A percentile compares a stretch with the other conserved stretches of the same genome.
Conservation (phyloP, 1,140 invertebrate species). For the Philotrypesis tridentata region DNA sequence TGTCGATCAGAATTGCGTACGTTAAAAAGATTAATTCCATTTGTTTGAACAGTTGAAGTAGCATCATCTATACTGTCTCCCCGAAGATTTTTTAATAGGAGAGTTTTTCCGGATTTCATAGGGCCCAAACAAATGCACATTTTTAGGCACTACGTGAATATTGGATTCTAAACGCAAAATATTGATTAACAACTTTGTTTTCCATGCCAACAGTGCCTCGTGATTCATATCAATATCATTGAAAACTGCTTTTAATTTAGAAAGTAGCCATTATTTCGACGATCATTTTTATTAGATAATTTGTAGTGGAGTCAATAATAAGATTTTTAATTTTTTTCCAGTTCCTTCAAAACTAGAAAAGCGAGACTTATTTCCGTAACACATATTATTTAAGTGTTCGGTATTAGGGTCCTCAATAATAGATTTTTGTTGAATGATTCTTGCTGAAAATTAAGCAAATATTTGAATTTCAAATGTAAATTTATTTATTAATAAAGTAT, state of each 20-base stretch:
- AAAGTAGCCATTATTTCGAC: not conserved
- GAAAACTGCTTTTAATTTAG: not conserved
- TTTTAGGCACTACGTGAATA: not conserved
- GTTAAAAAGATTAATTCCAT: conserved; percentile 83
- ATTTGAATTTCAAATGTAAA: no score
- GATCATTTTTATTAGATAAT: not conserved
- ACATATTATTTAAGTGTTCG: no score
- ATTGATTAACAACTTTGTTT: conserved; percentile 41
- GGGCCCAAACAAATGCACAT: conserved; percentile 84
- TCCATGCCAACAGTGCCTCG: conserved; percentile 37
- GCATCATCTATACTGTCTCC: conserved; percentile 81
- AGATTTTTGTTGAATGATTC: no score
- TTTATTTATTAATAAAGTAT: no score
- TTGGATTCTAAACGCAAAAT: not conserved
- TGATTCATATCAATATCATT: no score
- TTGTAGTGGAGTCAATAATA: no score
- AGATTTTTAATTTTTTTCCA: no score
- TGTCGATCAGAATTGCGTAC: conserved; percentile 74
- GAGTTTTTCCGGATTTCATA: conserved; percentile 85
- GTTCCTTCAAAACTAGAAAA: no score
- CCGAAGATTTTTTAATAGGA: conserved; percentile 83
- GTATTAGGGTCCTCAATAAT: no score
- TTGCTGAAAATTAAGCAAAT: no score
- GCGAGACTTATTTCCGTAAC: no score
- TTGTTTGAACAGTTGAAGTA: conserved; percentile 83